A percentile compares a stretch with the other conserved stretches of the same genome.
Conservation (phyloP, 1,140 invertebrate species). For the Ceratoteleas bidentatus region DNA sequence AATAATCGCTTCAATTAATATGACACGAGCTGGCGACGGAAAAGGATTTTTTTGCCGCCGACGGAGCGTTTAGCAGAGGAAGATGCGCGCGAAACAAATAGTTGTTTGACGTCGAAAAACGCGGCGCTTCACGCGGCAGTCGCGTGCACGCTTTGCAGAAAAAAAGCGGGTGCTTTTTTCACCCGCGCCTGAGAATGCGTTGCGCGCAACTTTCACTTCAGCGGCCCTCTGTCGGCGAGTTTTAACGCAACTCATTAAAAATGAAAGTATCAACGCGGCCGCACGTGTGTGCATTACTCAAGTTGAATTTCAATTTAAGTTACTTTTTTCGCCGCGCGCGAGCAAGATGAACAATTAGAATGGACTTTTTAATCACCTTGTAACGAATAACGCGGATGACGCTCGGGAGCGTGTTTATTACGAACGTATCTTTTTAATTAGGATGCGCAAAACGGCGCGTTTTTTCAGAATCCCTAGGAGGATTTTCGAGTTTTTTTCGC, state of each 20-base stretch:
- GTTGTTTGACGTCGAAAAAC: constrained; percentile 36
- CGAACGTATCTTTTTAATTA: too few relatives aligned
- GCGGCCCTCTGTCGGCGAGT: constrained; percentile 22
- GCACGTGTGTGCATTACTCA: constrained; percentile 25
- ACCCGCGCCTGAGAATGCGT: neutral
- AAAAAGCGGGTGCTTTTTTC: constrained; percentile 24
- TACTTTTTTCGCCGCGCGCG: constrained; percentile 18
- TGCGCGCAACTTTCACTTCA: constrained; percentile 47
- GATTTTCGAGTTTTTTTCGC: too few relatives aligned
- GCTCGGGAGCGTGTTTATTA: too few relatives aligned
- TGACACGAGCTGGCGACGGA: neutral
- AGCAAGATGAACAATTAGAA: constrained; percentile 37
- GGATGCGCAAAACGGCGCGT: too few relatives aligned
- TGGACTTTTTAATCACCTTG: constrained; percentile 21
- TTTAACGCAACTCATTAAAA: constrained; percentile 64
- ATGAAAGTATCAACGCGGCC: constrained; percentile 38
- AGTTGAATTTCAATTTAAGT: constrained; percentile 44
- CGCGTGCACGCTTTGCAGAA: constrained; percentile 26
- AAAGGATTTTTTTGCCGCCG: constrained; percentile 10
- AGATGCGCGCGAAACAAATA: constrained; percentile 31
- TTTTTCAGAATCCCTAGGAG: too few relatives aligned
- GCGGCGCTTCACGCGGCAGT: constrained; percentile 25
- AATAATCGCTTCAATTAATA: constrained; percentile 24
- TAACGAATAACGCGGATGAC: neutral
- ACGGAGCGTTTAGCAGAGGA: too few relatives aligned